phyloP scores from a whole-genome alignment of 1,140 invertebrate species.

The Latrodectus geometricus region DNA sequence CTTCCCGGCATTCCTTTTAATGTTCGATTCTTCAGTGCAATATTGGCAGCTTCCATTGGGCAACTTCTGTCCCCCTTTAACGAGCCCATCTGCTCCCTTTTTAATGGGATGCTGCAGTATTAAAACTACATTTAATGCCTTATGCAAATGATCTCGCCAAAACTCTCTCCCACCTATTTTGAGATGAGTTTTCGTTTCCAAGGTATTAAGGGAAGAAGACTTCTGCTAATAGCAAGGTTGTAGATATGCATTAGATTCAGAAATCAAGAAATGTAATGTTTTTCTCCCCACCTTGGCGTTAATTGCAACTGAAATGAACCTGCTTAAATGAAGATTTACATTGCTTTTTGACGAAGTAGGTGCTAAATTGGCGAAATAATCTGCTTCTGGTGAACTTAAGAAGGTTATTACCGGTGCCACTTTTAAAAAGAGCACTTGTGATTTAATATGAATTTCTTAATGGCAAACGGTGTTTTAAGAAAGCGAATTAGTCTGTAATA shows the following conservation, averaged over 20 bases:
- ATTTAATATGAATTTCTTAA: too few species aligned
- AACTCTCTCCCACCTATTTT: not conserved
- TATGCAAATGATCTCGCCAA: not conserved
- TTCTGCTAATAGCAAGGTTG: not conserved
- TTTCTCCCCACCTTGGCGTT: not conserved
- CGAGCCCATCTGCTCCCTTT: not conserved
- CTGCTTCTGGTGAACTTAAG: not conserved
- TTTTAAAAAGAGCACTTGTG: not conserved
- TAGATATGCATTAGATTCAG: not conserved
- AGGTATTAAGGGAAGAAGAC: not conserved
- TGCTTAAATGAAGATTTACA: not conserved
- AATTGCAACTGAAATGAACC: not conserved
- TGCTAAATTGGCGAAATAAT: not conserved
- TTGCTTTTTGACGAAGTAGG: not conserved
- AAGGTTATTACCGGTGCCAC: not conserved
- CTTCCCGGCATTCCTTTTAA: not conserved
- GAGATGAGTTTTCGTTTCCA: not conserved
- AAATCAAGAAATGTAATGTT: not conserved
- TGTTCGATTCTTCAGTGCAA: not conserved
- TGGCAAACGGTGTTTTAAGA: too few species aligned
- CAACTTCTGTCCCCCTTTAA: not conserved
- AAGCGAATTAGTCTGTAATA: too few species aligned
- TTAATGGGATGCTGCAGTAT: not conserved
- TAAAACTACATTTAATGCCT: not conserved
- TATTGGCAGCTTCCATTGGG: not conserved